Percentiles rank a stretch among this genome's conserved stretches.
These are phyloP conservation scores for Sebastes oblongus DNA, from an alignment of 2,797 vertebrate species.

Conservation along the genomic window DNA sequence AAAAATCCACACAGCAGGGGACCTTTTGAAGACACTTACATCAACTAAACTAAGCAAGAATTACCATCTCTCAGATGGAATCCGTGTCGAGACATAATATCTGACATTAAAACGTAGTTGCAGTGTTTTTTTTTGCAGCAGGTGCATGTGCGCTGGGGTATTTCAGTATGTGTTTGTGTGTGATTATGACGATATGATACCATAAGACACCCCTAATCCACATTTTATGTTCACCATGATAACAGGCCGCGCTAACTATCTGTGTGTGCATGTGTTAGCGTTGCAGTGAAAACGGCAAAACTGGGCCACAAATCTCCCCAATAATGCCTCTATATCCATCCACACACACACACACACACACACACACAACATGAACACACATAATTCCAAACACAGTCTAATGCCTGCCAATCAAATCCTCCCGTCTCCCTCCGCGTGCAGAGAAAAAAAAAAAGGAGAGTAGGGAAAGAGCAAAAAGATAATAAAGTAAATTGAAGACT, in stretches of 20 bases:
- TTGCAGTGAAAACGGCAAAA: constrained; percentile 24
- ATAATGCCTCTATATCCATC: constrained; percentile 25
- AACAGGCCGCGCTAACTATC: constrained; percentile 6
- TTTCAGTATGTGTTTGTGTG: constrained; percentile 9
- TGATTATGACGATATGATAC: constrained; percentile 35
- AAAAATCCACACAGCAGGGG: neutral
- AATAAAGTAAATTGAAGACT: neutral
- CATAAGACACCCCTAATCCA: constrained; percentile 41
- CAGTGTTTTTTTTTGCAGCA: constrained; percentile 10
- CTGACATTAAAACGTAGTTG: neutral
- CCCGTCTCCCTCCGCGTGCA: neutral
- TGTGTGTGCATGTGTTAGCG: neutral
- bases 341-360: constrained; percentile 24
- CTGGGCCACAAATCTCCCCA: constrained; percentile 25
- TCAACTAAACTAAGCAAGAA: neutral
- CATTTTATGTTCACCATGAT: constrained; percentile 38
- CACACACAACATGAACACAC: constrained; percentile 12
- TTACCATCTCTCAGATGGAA: neutral
- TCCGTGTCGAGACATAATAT: neutral
- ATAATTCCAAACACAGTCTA: constrained; percentile 17
- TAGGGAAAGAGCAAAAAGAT: neutral
- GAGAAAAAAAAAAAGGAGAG: neutral
- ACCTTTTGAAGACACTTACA: neutral
- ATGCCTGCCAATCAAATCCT: constrained; percentile 39
- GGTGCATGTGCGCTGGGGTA: constrained; percentile 14